Evolutionary conservation across 2,888 invertebrate species (phyloP), one percentile per base, ranked within the genome.

Genomic region (Onthophagus sagittarius): DNA sequence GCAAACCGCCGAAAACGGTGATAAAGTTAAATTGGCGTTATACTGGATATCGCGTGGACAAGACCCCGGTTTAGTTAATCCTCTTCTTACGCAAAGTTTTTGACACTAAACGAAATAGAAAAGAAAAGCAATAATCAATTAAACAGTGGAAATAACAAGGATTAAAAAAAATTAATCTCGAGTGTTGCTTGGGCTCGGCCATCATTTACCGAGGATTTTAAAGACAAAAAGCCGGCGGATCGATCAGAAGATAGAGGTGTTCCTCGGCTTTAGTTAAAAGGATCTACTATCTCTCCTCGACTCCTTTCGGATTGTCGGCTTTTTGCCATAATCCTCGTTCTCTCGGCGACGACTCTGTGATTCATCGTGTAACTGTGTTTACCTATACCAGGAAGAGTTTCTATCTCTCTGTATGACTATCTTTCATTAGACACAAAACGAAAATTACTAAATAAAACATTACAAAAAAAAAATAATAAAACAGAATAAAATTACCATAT

Each of bases 1-100:
- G 78, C 91, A 92, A 0, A 89, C 90, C 0, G 88, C 87, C 75
- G 88, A 89, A 86, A 90, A 90, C 65, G 88, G 87, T 0, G 85
- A 84, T 79, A 86, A 79, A 5, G 82, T 81, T 78, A 70, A 79
- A 15, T 76, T 71, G 65, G 71, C 71, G 33, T 72, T 73, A 70
- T 73, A 72, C 23, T 72, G 70, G n/a, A 75, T 71, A 13, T 74
- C 69, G 14, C 65, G 80, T 2, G 88, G 87, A 79, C 88, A 88
- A 14, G 79, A 77, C 71, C 88, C 88, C 13, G 86, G 86, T 80
- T 88, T 88, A n/a, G 81, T 81, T 62, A 81, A 81, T 73, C 88
- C 88, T 75, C 86, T 86, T 1, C 82, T 76, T 13, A 90, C 84
- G 79, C 91, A 91, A 78, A 86, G 83, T 71, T 88, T 87, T 72